Conservation (phyloP, 2,113 vertebrate species). For the Fukomys damarensis region DNA sequence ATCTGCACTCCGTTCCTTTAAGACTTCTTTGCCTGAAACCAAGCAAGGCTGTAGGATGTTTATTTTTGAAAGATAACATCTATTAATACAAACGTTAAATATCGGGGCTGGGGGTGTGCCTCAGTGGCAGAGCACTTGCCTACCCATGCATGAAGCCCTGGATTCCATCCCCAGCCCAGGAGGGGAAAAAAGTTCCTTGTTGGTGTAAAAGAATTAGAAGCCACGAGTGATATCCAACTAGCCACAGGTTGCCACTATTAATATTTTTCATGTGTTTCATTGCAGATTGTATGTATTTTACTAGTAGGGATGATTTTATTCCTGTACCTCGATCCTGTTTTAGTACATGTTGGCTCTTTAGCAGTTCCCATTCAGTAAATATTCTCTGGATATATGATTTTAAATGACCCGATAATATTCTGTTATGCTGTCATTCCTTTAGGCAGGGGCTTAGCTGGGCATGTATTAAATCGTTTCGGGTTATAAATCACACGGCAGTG, state of each 20-base stretch:
- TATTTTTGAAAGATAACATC: background rate
- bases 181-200: background rate
- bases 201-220: background rate
- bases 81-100: background rate
- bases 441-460: background rate
- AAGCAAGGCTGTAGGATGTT: background rate
- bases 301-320: background rate
- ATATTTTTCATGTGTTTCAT: background rate
- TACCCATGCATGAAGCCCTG: background rate
- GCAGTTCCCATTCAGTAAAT: background rate
- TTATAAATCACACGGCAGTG: background rate
- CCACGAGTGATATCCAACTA: background rate
- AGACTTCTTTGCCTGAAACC: background rate
- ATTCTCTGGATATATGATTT: background rate
- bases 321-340: background rate
- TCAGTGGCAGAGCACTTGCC: background rate
- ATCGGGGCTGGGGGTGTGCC: background rate
- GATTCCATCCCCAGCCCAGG: background rate
- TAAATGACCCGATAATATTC: background rate
- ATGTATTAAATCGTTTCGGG: background rate
- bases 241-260: background rate
- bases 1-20: background rate
- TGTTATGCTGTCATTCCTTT: background rate
- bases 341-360: background rate
- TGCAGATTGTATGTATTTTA: background rate